Evolutionary conservation across 2,888 invertebrate species (phyloP).

Genomic region (Sphaerophoria taeniata): DNA sequence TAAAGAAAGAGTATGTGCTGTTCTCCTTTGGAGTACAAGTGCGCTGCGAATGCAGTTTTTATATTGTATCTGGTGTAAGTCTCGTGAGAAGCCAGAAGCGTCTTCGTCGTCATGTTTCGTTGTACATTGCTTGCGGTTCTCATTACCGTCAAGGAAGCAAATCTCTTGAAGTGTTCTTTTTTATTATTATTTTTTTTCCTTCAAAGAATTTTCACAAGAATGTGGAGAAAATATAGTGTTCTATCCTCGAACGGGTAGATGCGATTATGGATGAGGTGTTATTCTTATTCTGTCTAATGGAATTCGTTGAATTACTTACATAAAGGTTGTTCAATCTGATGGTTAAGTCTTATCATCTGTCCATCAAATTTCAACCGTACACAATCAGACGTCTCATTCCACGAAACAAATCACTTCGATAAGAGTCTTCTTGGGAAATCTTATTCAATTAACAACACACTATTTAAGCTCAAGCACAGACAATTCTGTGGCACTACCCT

Average conservation of each 20-base stretch:
- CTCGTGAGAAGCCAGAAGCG: background rate
- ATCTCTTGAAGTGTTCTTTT: slow-evolving; percentile 10
- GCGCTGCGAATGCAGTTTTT: too few species aligned
- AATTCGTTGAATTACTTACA: slow-evolving; percentile 17
- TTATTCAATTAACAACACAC: too few species aligned
- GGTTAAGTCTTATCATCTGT: too few species aligned
- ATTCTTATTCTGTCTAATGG: background rate
- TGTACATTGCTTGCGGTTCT: slow-evolving; percentile 22
- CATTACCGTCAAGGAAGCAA: slow-evolving; percentile 50
- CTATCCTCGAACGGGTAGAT: slow-evolving; percentile 34
- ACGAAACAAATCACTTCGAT: background rate
- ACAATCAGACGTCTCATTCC: background rate
- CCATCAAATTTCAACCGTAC: too few species aligned
- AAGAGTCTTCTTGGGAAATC: too few species aligned
- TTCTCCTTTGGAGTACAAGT: background rate
- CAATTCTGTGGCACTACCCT: background rate
- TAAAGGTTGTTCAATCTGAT: too few species aligned
- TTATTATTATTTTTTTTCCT: background rate
- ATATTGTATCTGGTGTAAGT: slow-evolving; percentile 11
- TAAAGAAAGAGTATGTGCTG: slow-evolving; percentile 18
- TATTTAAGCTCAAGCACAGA: background rate
- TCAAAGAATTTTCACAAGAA: background rate
- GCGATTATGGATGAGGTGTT: slow-evolving; percentile 42
- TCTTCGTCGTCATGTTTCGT: slow-evolving; percentile 7
- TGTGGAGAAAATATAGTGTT: background rate